Evolutionary conservation across 37 sponge, comb jelly and placozoan genomes (phyloP).

Genomic region (Aplysina aerophoba): DNA sequence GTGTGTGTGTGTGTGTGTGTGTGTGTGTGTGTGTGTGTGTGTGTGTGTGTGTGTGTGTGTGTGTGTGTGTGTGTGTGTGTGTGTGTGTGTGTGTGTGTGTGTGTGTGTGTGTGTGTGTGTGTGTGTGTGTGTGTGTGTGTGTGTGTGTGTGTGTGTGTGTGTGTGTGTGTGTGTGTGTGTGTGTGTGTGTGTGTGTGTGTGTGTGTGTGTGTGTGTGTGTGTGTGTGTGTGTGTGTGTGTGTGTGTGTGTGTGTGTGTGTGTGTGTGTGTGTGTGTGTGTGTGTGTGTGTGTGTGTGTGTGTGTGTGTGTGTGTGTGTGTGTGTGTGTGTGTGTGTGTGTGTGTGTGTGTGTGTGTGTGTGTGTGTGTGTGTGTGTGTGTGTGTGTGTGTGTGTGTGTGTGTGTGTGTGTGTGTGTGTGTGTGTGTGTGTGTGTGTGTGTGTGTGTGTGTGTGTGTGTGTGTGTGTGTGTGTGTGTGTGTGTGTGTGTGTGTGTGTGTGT

Average conservation of each 20-base stretch:
- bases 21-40: slow-evolving; percentile 30
- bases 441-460: slow-evolving; percentile 19
- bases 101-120: slow-evolving; percentile 30
- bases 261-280: neutral
- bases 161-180: slow-evolving; percentile 13
- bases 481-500: slow-evolving; percentile 19
- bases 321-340: too few relatives aligned
- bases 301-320: slow-evolving; percentile 4
- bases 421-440: slow-evolving; percentile 19
- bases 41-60: slow-evolving; percentile 13
- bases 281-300: neutral
- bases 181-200: slow-evolving; percentile 6
- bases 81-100: slow-evolving; percentile 21
- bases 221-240: neutral
- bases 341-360: too few relatives aligned
- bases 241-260: slow-evolving; percentile 13
- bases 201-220: neutral
- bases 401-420: neutral
- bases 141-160: slow-evolving; percentile 16
- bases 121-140: slow-evolving; percentile 25
- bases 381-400: too few relatives aligned
- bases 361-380: too few relatives aligned
- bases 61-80: slow-evolving; percentile 14
- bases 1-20: slow-evolving; percentile 21
- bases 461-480: slow-evolving; percentile 19